Conservation (phyloP, 2,888 invertebrate genomes). For the Eumacrocentrus americanus region DNA sequence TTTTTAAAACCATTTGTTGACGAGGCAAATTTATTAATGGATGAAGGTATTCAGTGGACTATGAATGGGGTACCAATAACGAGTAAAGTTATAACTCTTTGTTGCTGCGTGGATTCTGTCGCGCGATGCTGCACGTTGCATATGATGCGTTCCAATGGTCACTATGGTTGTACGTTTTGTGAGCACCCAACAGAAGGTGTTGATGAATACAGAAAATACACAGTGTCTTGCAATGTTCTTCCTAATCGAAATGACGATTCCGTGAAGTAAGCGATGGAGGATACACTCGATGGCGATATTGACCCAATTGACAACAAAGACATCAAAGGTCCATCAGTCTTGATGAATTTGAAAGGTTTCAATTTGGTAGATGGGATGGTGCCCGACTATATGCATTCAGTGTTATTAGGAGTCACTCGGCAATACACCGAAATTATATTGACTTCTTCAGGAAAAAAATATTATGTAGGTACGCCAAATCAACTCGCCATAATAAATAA, state of each 20-base stretch:
- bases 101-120: slow-evolving; percentile 28
- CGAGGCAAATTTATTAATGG: slow-evolving; percentile 14
- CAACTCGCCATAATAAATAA: slow-evolving; percentile 14
- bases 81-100: slow-evolving; percentile 17
- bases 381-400: slow-evolving; percentile 25
- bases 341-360: slow-evolving; percentile 26
- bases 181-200: slow-evolving; percentile 17
- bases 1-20: slow-evolving; percentile 26
- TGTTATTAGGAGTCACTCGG: slow-evolving; percentile 18
- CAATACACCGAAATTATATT: slow-evolving; percentile 20
- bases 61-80: slow-evolving; percentile 7
- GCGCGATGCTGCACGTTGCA: slow-evolving; percentile 26
- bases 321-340: slow-evolving; percentile 27
- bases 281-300: background rate
- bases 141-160: slow-evolving; percentile 34
- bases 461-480: slow-evolving; percentile 25
- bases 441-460: slow-evolving; percentile 1
- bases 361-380: slow-evolving; percentile 18
- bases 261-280: background rate
- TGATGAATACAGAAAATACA: slow-evolving; percentile 9
- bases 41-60: slow-evolving; percentile 19
- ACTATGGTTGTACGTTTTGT: slow-evolving; percentile 33
- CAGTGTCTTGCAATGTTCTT: slow-evolving; percentile 1
- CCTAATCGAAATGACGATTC: slow-evolving; percentile 10
- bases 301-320: slow-evolving; percentile 3